Evolutionary conservation across 1,140 invertebrate species (phyloP), one percentile per base, ranked within the genome.

Genomic region (Cydia pomonella): DNA sequence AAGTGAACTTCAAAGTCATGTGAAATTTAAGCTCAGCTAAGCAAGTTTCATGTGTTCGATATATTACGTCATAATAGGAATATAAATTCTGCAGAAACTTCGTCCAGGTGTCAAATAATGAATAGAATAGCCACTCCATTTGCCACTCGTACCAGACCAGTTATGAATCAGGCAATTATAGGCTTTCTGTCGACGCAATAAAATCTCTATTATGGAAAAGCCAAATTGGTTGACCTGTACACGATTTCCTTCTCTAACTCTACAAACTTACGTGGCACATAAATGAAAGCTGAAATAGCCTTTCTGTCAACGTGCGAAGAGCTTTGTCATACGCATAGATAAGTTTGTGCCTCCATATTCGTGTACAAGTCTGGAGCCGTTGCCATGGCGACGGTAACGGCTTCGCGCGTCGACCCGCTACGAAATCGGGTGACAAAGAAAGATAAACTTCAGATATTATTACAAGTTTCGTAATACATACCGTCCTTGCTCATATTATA

Each of bases 351-450:
- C 21, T 59, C 53, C 53, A 69, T 33, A 69, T 21, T 38, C 29
- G 18, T 69, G 64, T 33, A 33, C 64, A 18, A 33, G 27, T 33
- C 16, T 69, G 29, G 2, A 38, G 1, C 64, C 27, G 64, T 69
- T 69, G 64, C 27, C 64, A 69, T 69, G 64, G 64, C 29, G 27
- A 69, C 64, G 27, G 25, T 69, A 33, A 69, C 29, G 29, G 64
- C 64, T 69, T 69, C 64, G 29, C 64, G 18, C 64, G 53, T 59
- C 64, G 29, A 33, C 64, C 27, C 27, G 64, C 29, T 29, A 21
- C 33, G 64, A 69, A 69, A 64, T 59, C 53, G 53, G 53, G 53
- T 59, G 53, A 59, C 53, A 59, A 59, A 59, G 53, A 59, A 59
- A 59, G 21, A 59, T 59, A 59, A 59, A 59, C 53, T 59, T 59